Conservation (phyloP, 1,140 invertebrate species). For the Colletes latitarsis region DNA sequence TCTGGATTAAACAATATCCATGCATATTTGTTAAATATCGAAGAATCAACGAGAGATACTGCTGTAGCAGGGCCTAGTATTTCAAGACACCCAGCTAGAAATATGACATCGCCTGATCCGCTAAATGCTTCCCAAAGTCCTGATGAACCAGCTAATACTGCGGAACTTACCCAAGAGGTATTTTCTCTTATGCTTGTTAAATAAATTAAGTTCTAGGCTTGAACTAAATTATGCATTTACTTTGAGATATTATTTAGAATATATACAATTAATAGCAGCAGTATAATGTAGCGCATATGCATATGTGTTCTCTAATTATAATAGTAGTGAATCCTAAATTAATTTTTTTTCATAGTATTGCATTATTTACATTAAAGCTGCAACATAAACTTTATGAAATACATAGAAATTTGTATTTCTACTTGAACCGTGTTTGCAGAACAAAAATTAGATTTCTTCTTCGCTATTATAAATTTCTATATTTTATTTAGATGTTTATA, state of each 20-base stretch:
- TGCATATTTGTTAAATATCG: slow-evolving; percentile 82
- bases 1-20: slow-evolving; percentile 79
- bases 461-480: background rate
- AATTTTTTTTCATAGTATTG: background rate
- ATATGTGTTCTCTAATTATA: too few relatives aligned
- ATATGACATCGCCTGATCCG: slow-evolving; percentile 66
- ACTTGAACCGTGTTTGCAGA: too few relatives aligned
- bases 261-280: too few relatives aligned
- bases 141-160: slow-evolving; percentile 54
- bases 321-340: background rate
- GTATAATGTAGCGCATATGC: too few relatives aligned
- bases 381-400: background rate
- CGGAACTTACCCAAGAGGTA: slow-evolving; percentile 82
- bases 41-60: slow-evolving; percentile 69
- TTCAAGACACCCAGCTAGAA: slow-evolving; percentile 59
- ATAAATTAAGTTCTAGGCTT: slow-evolving; percentile 15
- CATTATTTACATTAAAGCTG: background rate
- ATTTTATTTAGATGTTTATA: background rate
- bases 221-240: background rate
- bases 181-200: slow-evolving; percentile 17
- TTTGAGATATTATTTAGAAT: background rate
- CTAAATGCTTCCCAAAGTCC: slow-evolving; percentile 59
- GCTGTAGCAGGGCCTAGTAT: slow-evolving; percentile 66
- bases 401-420: background rate
- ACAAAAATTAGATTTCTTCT: background rate